Evolutionary conservation across 2,888 invertebrate species (phyloP), one percentile per base, ranked within the genome.

Genomic region (Morpho helenor): DNA sequence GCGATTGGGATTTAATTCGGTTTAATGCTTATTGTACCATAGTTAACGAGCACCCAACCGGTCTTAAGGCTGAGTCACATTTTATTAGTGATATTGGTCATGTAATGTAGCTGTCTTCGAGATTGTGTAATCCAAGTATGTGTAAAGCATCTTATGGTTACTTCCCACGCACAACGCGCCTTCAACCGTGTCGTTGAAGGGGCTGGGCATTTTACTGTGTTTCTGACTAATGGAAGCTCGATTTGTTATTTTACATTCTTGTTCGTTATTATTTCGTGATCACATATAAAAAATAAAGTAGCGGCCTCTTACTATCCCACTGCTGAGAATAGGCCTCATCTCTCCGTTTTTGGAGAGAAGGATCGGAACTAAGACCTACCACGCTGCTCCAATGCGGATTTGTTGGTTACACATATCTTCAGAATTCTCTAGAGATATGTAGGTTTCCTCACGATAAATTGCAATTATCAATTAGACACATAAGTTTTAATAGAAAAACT

Each of bases 101-200:
- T 65, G 63, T 65, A 76, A 76, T 74, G 75, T 76, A 82, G 78
- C 77, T 79, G 80, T 82, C 80, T 82, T 80, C 76, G 76, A 80
- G 82, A 84, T 87, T 86, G 84, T 87, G 88, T 85, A 87, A 87
- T 80, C 74, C 75, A 83, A 89, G 87, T 81, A 81, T 87, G 84
- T 84, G 82, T 79, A 78, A 76, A 79, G 71, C 69, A 73, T 79
- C 75, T 74, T 75, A 71, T 66, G 70, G 72, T 74, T 69, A 71
- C 81, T 89, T 89, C 89, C 89, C 89, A 90, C 89, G 88, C 86
- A 80, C 76, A 73, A 78, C 77, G 77, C 77, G 78, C 80, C 81
- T 75, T 80, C 78, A 78, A 82, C 81, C 88, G 86, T 88, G 80
- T 86, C 84, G 79, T 69, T 72, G 68, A 81, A 86, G 87, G 90